phyloP scores from a whole-genome alignment of 1,140 invertebrate genomes.

The Orchesella cincta region DNA sequence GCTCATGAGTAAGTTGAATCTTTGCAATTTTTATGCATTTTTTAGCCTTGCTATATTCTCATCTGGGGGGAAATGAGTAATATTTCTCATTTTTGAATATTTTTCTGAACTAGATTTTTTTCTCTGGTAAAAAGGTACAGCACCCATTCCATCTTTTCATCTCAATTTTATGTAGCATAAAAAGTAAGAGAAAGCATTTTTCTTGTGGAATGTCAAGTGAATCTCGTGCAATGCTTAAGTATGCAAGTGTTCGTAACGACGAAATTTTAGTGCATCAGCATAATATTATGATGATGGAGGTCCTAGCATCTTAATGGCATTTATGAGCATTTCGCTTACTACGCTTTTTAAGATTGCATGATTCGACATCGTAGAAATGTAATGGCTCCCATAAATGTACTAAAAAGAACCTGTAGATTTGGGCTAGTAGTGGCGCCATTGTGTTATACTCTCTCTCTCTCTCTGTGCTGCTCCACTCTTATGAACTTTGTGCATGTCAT shows the following conservation, averaged over 20 bases:
- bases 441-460: not conserved
- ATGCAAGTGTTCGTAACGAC: slow-evolving; percentile 6
- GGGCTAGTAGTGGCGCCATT: not conserved
- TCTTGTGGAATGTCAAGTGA: not conserved
- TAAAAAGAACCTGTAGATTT: slow-evolving; percentile 16
- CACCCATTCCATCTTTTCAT: not conserved
- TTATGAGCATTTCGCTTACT: not conserved
- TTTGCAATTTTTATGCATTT: not conserved
- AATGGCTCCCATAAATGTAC: not conserved
- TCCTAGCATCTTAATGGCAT: slow-evolving; percentile 12
- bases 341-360: not conserved
- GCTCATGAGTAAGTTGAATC: no score
- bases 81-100: not conserved
- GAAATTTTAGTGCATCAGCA: slow-evolving; percentile 16
- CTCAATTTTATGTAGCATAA: not conserved
- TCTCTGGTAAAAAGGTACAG: not conserved
- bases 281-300: not conserved
- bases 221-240: not conserved
- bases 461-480: not conserved
- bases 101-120: not conserved
- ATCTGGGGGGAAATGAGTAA: no score
- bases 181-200: not conserved
- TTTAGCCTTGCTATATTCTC: no score
- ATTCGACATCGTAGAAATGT: not conserved
- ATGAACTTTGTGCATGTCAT: not conserved